These are phyloP conservation scores for Holcopasites calliopsidis DNA, from an alignment of 1,140 invertebrate genomes.

Conservation along the genomic window DNA sequence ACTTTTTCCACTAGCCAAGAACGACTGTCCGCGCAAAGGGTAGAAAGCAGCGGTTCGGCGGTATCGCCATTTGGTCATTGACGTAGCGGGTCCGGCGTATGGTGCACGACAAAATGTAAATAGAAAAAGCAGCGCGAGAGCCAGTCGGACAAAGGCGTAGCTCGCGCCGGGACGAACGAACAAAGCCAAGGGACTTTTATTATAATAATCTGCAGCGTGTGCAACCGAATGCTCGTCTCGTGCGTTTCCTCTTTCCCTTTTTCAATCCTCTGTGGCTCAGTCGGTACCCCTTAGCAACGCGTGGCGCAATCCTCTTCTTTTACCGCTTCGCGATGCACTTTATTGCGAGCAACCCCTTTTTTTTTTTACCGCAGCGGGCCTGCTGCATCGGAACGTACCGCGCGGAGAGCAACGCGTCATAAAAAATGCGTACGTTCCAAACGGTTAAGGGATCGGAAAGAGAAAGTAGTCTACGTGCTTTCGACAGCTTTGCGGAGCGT, in stretches of 20 bases:
- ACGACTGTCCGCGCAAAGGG: neutral
- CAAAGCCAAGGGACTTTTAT: slow-evolving; percentile 62
- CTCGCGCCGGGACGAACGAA: slow-evolving; percentile 35
- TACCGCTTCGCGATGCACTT: slow-evolving; percentile 53
- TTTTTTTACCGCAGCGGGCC: slow-evolving; percentile 27
- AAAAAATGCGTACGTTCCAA: slow-evolving; percentile 25
- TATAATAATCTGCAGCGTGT: slow-evolving; percentile 64
- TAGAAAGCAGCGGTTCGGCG: slow-evolving; percentile 23
- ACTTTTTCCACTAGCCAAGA: neutral
- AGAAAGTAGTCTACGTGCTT: neutral
- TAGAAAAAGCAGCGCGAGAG: slow-evolving; percentile 49
- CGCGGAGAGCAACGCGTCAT: slow-evolving; percentile 42
- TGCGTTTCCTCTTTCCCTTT: slow-evolving; percentile 24
- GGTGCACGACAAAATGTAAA: slow-evolving; percentile 57
- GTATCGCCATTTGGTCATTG: slow-evolving; percentile 52
- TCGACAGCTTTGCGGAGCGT: slow-evolving; percentile 43
- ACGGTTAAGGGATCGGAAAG: neutral
- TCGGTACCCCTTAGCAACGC: slow-evolving; percentile 38
- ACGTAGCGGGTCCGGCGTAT: slow-evolving; percentile 41
- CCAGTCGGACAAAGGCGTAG: slow-evolving; percentile 51
- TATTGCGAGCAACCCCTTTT: slow-evolving; percentile 53
- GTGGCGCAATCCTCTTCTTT: slow-evolving; percentile 32
- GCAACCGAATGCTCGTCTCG: slow-evolving; percentile 38
- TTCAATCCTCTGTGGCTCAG: slow-evolving; percentile 28
- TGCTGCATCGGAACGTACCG: slow-evolving; percentile 36